Base-by-base conservation (phyloP, 2,888 invertebrate genomes). In the Drosophila leonis region DNA sequence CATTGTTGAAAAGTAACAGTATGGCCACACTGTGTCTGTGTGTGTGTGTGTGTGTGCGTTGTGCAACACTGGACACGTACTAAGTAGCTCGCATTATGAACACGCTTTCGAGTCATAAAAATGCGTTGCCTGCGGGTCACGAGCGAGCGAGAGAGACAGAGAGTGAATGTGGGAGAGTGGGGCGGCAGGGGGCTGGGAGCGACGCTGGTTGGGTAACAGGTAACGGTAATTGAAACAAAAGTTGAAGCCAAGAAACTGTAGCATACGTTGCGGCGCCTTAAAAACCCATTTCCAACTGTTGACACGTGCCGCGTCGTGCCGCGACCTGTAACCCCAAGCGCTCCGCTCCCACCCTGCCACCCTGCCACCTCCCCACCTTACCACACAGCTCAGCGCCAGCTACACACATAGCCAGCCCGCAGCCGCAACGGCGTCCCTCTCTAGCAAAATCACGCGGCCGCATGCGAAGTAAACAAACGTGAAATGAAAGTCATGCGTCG, bases 251-350 rank as follows among this genome's bases (percentile, higher is more conserved):
- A 84, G 84, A 73, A 87, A 82, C 72, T 67, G 83, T 51, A 84
- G 83, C 88, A 87, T 87, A 87, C 85, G 85, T 83, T 88, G 83
- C 77, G 84, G 79, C 88, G 81, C 85, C 85, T 84, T 84, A 88
- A 84, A 84, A 88, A 84, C 85, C 84, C 84, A 88, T 84, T 84
- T 85, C 83, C 88, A 88, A 88, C 84, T 88, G 85, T 88, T 85
- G 83, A 85, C 88, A 85, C 84, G 88, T 85, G 88, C 85, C 85
- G 77, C 88, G 55, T 63, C 76, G 85, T 72, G 78, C 64, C 65
- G 65, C 65, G 71, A 61, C 78, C 69, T 72, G 65, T 64, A 72
- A 72, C 70, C 66, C 69, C 61, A 52, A 63, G 65, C 64, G 56
- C 69, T 20, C 39, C 24, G 24, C 24, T 44, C 46, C 0, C 6